These are phyloP conservation scores for Oncorhynchus clarkii DNA, from an alignment of 2,113 vertebrate species.

Conservation along the genomic window DNA sequence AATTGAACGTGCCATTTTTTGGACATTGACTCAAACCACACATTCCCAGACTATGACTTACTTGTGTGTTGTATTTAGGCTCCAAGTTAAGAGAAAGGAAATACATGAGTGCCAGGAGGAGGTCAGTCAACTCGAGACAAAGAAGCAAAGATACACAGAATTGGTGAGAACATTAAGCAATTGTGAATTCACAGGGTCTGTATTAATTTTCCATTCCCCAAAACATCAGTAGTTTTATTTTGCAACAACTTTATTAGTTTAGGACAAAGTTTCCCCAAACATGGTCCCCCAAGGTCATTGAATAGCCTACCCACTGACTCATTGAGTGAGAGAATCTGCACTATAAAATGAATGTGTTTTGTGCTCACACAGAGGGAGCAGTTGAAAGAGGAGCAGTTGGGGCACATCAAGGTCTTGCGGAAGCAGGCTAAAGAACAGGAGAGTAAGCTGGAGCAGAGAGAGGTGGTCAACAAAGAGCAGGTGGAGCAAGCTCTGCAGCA, in stretches of 20 bases:
- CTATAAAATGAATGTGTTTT: neutral
- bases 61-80: slow-evolving; percentile 53
- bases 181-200: neutral
- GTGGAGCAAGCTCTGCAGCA: slow-evolving; percentile 70
- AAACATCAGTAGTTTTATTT: too few species aligned
- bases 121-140: slow-evolving; percentile 63
- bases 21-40: neutral
- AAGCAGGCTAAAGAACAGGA: slow-evolving; percentile 64
- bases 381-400: slow-evolving; percentile 67
- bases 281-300: too few species aligned
- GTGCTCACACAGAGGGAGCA: slow-evolving; percentile 44
- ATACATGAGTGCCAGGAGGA: slow-evolving; percentile 60
- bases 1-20: too few species aligned
- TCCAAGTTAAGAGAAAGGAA: slow-evolving; percentile 67
- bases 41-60: neutral
- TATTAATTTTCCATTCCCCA: neutral
- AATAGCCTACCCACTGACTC: too few species aligned
- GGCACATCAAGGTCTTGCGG: slow-evolving; percentile 50
- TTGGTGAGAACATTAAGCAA: too few species aligned
- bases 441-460: slow-evolving; percentile 42
- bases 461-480: slow-evolving; percentile 66
- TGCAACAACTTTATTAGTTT: too few species aligned
- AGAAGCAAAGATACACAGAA: slow-evolving; percentile 58
- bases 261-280: too few species aligned
- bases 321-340: too few species aligned